These are phyloP conservation scores for Crotalus viridis DNA, from an alignment of 2,113 vertebrate species.

Conservation along the genomic window DNA sequence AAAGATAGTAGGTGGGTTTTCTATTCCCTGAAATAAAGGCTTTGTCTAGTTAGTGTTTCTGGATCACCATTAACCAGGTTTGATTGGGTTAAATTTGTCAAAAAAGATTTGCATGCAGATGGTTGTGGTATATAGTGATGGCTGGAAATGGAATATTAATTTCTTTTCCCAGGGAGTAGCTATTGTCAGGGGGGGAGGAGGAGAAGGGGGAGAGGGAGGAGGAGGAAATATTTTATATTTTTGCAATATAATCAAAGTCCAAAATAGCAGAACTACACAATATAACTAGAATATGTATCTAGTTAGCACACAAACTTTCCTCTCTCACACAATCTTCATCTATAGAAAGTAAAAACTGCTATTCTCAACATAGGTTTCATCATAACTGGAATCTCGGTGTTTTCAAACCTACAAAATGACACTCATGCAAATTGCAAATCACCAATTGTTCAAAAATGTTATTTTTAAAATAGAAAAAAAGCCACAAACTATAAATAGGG, in stretches of 20 bases:
- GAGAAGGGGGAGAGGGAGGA: background rate
- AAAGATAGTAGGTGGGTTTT: background rate
- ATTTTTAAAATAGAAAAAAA: background rate
- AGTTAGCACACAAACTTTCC: background rate
- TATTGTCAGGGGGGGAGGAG: background rate
- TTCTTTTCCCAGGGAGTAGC: background rate
- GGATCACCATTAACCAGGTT: background rate
- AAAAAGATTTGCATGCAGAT: background rate
- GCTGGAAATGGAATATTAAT: background rate
- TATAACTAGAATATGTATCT: background rate
- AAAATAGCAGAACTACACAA: constrained; percentile 40
- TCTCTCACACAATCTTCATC: background rate
- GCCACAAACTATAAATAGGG: background rate
- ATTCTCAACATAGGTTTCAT: background rate
- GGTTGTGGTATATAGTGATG: background rate
- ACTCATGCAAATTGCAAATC: background rate
- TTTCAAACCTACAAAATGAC: background rate
- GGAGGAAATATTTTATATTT: constrained; percentile 53
- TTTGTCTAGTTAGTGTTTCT: background rate
- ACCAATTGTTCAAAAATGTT: background rate
- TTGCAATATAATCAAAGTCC: constrained; percentile 56
- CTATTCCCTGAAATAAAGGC: background rate
- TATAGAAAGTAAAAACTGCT: constrained; percentile 21
- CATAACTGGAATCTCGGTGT: background rate
- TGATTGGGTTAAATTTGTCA: background rate